Base-by-base conservation (phyloP, 2,797 vertebrate species). In the Falco concolor region DNA sequence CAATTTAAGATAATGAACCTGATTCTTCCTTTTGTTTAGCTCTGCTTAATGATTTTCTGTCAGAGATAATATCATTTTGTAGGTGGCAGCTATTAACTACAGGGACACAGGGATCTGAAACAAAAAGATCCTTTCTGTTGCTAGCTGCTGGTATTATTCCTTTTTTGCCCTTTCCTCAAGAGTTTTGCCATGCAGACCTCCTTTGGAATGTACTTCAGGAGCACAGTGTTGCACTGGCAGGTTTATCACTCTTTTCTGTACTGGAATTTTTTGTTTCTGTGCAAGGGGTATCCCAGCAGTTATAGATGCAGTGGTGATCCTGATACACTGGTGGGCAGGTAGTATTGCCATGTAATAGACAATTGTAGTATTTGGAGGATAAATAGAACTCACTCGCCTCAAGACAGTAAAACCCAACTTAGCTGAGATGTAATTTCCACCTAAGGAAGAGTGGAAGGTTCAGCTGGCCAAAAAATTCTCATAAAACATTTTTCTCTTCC, bases 21-120 rank as follows among this genome's bases (percentile, higher is more conserved):
- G 87, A 90, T 93, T 87, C 83, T 87, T 95, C 23, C 60, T 87
- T 93, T 96, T 90, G 60, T 95, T 95, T 90, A 94, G 30, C 4
- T 27, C 53, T 64, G 28, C 53, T 90, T 95, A 87, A 85, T 92
- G 86, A 23, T 94, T 6, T 30, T 93, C 67, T 89, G 60, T 30
- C 70, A 95, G 27, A 91, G 40, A 91, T 79, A 93, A 96, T 93
- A 42, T 19, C 14, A 38, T 94, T 93, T 94, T 89, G 27, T 89
- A 92, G 85, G 83, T 94, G 91, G 70, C 67, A 90, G 52, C n/a
- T 68, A 70, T 75, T 93, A 93, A 68, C 53, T 84, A 68, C 47
- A 92, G 28, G 89, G 24, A 19, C 70, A 84, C 34, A 16, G 10
- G 9, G 52, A 59, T 89, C 20, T 70, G 81, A 82, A 84, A 70